Percentiles rank a stretch among this genome's conserved stretches.
Evolutionary conservation across 1,140 invertebrate species (phyloP).

Genomic region (Psilanteris sp.): DNA sequence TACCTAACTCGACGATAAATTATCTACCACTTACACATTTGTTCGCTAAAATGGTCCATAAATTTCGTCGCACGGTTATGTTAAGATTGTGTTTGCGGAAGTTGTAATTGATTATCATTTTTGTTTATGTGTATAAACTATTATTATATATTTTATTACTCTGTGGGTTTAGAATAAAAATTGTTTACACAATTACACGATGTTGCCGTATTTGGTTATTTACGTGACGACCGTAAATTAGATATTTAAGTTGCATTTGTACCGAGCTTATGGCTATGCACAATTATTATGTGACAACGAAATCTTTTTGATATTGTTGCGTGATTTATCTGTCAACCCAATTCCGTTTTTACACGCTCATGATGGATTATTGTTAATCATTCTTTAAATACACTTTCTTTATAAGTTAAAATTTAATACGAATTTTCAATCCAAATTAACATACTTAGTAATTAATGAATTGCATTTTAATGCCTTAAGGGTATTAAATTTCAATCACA

Average conservation of each 20-base stretch:
- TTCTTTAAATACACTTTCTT: no score
- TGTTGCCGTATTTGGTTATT: conserved; percentile 38
- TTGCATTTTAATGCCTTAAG: no score
- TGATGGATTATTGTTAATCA: no score
- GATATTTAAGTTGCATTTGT: conserved; percentile 19
- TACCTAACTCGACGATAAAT: conserved; percentile 45
- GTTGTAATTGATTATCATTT: conserved; percentile 50
- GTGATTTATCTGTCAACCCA: not conserved
- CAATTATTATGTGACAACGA: conserved; percentile 9
- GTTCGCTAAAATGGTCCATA: conserved; percentile 56
- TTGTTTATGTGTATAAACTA: conserved; percentile 39
- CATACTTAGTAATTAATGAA: no score
- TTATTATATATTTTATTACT: conserved; percentile 53
- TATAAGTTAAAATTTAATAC: no score
- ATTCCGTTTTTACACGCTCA: no score
- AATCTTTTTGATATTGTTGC: conserved; percentile 3
- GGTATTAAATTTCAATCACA: no score
- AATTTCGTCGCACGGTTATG: conserved; percentile 24
- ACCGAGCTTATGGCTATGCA: not conserved
- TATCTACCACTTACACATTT: conserved; percentile 53
- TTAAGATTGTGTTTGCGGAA: conserved; percentile 46
- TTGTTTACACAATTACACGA: conserved; percentile 34
- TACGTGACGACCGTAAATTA: conserved; percentile 42
- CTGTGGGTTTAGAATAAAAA: conserved; percentile 25
- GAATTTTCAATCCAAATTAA: no score